These are phyloP conservation scores for Hippolais icterina DNA, from an alignment of 2,113 vertebrate genomes.

Conservation along the genomic window DNA sequence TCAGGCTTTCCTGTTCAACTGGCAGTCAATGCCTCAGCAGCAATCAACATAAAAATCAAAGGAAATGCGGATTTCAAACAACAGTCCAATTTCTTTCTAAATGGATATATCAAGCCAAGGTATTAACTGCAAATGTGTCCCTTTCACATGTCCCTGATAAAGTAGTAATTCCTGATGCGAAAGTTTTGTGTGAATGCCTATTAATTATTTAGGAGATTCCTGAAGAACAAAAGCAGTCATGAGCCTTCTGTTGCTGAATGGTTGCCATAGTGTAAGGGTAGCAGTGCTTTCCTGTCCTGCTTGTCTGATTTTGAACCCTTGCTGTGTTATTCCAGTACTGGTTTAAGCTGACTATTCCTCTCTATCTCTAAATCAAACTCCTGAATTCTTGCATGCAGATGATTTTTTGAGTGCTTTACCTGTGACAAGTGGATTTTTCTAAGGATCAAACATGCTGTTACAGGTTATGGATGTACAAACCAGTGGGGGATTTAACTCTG, in stretches of 20 bases:
- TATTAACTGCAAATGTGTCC: constrained; percentile 6
- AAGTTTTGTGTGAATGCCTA: not conserved
- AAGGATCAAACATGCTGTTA: not conserved
- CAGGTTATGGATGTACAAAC: not conserved
- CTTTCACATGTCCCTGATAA: not conserved
- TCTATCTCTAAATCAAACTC: not conserved
- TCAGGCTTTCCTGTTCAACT: constrained; percentile 82
- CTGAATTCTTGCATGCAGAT: not conserved
- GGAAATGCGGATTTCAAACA: constrained; percentile 78
- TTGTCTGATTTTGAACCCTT: not conserved
- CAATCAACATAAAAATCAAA: constrained; percentile 75
- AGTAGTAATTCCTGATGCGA: not conserved
- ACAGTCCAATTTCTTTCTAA: constrained; percentile 78
- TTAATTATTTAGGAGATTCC: not conserved
- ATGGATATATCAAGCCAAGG: constrained; percentile 85
- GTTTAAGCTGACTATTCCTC: not conserved
- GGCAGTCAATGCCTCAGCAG: constrained; percentile 79
- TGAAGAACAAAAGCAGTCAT: not conserved
- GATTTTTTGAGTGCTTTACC: not conserved
- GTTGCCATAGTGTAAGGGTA: not conserved
- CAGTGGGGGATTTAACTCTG: not conserved
- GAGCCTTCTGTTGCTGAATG: not conserved
- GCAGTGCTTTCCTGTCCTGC: not conserved
- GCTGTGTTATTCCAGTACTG: not conserved
- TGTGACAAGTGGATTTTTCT: not conserved